These are phyloP conservation scores for Panagrolaimus sp. DNA, from an alignment of 1,140 invertebrate genomes.

Conservation along the genomic window DNA sequence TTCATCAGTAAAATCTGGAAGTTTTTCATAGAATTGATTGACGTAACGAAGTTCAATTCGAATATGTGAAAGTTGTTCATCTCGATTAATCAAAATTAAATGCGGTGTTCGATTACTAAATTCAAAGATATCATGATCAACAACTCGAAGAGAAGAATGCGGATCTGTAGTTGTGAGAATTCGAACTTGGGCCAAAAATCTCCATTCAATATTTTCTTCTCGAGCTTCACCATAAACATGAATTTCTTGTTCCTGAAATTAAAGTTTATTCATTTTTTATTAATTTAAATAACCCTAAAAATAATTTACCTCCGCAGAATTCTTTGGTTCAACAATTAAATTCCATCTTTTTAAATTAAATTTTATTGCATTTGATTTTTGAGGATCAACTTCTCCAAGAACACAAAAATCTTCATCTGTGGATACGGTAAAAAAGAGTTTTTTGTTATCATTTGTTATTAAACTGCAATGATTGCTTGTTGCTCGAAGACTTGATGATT, in stretches of 20 bases:
- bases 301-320: neutral
- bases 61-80: conserved; percentile 5
- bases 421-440: neutral
- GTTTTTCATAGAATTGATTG: conserved; percentile 15
- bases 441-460: neutral
- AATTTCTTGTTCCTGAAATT: neutral
- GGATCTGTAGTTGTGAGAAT: neutral
- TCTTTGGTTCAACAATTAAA: conserved; percentile 2
- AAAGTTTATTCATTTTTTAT: neutral
- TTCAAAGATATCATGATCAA: conserved; percentile 24
- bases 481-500: too few species aligned
- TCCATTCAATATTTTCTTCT: conserved; percentile 21
- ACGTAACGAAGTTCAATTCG: conserved; percentile 21
- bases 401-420: conserved; percentile 1
- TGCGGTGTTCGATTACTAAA: conserved; percentile 15
- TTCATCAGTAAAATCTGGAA: conserved; percentile 9
- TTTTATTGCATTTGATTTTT: neutral
- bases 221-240: conserved; percentile 15
- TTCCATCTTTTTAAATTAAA: neutral
- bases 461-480: too few species aligned
- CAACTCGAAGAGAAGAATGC: conserved; percentile 8
- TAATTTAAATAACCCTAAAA: too few species aligned
- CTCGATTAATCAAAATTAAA: conserved; percentile 16
- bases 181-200: conserved; percentile 18
- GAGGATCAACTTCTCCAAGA: neutral